A percentile compares a stretch with the other conserved stretches of the same genome.
Evolutionary conservation across 2,888 invertebrate genomes (phyloP).

Genomic region (Salpingus planirostris): DNA sequence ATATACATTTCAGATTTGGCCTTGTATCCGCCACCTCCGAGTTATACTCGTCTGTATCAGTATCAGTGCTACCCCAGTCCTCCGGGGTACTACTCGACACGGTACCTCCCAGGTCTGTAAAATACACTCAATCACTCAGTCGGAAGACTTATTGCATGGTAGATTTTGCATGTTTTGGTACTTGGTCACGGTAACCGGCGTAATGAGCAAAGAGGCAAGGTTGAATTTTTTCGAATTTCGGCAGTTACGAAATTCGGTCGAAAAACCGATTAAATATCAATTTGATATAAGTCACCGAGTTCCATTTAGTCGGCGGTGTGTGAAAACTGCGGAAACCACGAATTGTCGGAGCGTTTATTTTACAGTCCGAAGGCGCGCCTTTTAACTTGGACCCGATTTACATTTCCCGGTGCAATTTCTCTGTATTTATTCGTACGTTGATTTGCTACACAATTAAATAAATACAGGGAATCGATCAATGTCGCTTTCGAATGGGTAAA

Average conservation of each 20-base stretch:
- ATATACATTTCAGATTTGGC: conserved; percentile 52
- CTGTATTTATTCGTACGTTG: conserved; percentile 8
- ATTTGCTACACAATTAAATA: too few species aligned
- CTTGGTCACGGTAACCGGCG: too few species aligned
- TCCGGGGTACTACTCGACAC: conserved; percentile 36
- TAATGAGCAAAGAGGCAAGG: too few species aligned
- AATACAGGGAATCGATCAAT: too few species aligned
- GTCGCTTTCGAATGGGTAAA: too few species aligned
- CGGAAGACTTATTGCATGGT: too few species aligned
- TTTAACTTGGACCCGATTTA: conserved; percentile 13
- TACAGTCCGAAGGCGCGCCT: conserved; percentile 12
- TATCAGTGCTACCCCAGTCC: conserved; percentile 48
- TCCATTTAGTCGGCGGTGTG: conserved; percentile 8
- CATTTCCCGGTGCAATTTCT: too few species aligned
- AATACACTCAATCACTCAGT: too few species aligned
- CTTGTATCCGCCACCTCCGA: conserved; percentile 49
- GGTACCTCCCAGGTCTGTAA: conserved; percentile 38
- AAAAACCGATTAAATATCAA: too few species aligned
- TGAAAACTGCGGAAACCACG: conserved; percentile 12
- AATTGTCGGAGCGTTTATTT: conserved; percentile 5
- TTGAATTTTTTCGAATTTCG: too few species aligned
- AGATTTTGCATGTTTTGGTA: background rate
- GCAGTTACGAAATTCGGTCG: too few species aligned
- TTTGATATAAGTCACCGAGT: too few species aligned
- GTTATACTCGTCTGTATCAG: conserved; percentile 54